Base-by-base conservation (phyloP, 2,797 vertebrate species). In the Enteromius thamalakanensis region DNA sequence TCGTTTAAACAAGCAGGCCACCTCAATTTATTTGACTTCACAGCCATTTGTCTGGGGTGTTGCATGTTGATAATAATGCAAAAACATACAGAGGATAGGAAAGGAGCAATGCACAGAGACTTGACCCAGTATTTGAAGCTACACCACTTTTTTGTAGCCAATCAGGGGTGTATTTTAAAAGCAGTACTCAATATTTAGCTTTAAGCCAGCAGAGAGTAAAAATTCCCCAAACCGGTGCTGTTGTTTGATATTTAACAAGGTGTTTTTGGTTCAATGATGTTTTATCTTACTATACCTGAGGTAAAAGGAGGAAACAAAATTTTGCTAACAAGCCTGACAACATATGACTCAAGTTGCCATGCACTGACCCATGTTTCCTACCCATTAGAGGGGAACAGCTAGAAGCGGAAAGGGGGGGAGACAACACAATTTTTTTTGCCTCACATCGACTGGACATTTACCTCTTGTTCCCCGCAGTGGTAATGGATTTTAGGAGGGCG, bases 381-480 rank as follows among this genome's bases (percentile, higher is more conserved):
- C 90, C 91, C 90, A 91, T 77, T 76, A 86, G 83, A 91, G 89
- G 90, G 70, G 82, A 70, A 85, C 32, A 80, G 78, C 79, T 71
- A 83, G 64, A 34, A 71, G 67, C 76, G 29, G 40, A 75, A 71
- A 70, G 29, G 51, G 77, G 14, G 65, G 79, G 47, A 45, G 42
- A 92, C 87, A 77, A 86, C 85, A 90, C 80, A 85, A 2, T 49
- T 11, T 64, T 51, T 21, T 88, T 89, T 83, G 89, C 88, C 45
- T 71, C 89, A 89, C 88, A 89, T 89, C 87, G 84, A 91, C 88
- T 83, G 87, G 95, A 96, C 94, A 97, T 97, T 97, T 97, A 98
- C 97, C 97, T 97, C 96, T 96, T 95, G 94, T 96, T 96, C 95
- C 95, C 96, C 93, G 96, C 93, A 95, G 97, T 94, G 95, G 96